Percentiles rank a stretch among this genome's conserved stretches.
phyloP scores from a whole-genome alignment of 2,113 vertebrate genomes.

The Athene noctua region DNA sequence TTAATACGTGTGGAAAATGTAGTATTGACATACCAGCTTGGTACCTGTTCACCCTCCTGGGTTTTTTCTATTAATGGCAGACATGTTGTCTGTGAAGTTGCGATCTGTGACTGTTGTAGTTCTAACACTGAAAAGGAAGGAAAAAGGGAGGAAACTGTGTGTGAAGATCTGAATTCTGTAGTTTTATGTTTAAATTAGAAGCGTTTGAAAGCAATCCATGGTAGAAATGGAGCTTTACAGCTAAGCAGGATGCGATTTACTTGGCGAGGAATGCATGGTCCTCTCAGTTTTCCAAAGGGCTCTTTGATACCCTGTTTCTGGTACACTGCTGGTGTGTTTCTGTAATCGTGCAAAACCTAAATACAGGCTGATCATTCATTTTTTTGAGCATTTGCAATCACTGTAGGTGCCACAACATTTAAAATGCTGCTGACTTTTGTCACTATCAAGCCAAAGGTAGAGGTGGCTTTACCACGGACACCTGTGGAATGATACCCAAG shows the following conservation, averaged over 20 bases:
- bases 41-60: not conserved
- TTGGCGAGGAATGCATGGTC: not conserved
- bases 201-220: not conserved
- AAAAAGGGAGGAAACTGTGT: not conserved
- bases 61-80: not conserved
- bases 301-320: not conserved
- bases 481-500: rapidly evolving
- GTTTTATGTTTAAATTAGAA: not conserved
- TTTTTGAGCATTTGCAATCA: not conserved
- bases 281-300: not conserved
- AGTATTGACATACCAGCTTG: not conserved
- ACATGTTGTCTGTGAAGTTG: not conserved
- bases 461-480: not conserved
- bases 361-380: not conserved
- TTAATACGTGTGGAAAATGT: not conserved
- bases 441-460: not conserved
- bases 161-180: not conserved
- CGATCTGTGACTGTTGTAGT: not conserved
- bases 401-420: not conserved
- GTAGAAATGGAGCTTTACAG: not conserved
- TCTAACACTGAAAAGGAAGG: not conserved
- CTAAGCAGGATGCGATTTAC: not conserved
- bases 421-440: not conserved
- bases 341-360: not conserved
- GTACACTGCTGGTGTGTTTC: not conserved